Evolutionary conservation across 2,113 vertebrate genomes (phyloP), one percentile per base, ranked within the genome.

Genomic region (Ahaetulla prasina): DNA sequence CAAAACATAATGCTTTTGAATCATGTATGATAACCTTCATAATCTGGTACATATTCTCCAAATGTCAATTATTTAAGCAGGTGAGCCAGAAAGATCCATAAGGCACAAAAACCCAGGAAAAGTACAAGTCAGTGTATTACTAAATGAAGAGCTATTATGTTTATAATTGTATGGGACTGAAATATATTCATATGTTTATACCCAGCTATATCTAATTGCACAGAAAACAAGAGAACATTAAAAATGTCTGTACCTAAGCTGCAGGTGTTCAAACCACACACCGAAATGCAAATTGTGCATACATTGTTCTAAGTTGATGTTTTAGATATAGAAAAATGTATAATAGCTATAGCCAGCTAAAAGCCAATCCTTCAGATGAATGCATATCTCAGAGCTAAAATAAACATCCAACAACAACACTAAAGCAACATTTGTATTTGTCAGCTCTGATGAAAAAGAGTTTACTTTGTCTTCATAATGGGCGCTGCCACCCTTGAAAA

Each of bases 11-110:
- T 91, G 45, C 27, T 16, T 91, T 50, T 22, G 53, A 85, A 49
- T 50, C 12, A 11, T 53, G 60, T 80, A 43, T 80, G 35, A 22
- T 8, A 80, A 39, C 3, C 39, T 80, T 2, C 68, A 80, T 39
- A 80, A 20, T 80, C 68, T 80, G 68, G n/a, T 39, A 80, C 14
- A 35, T 18, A 74, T n/a, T 74, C n/a, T 74, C 63, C 63, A 35
- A 80, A 39, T 96, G 74, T 91, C 87, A 92, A 92, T 94, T 95
- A 85, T 95, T 92, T 91, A 90, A 54, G 87, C 90, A 92, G 7
- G 35, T 2, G 92, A 49, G 54, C 89, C 93, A 94, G 49, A 2
- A 22, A 47, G 25, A 0, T 3, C 85, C 90, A 93, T 49, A 89
- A 91, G 63, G 84, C 90, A 53, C 30, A 50, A 88, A 74, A 74